Conservation (phyloP, 2,888 invertebrate genomes). For the Nymphalis c-album region DNA sequence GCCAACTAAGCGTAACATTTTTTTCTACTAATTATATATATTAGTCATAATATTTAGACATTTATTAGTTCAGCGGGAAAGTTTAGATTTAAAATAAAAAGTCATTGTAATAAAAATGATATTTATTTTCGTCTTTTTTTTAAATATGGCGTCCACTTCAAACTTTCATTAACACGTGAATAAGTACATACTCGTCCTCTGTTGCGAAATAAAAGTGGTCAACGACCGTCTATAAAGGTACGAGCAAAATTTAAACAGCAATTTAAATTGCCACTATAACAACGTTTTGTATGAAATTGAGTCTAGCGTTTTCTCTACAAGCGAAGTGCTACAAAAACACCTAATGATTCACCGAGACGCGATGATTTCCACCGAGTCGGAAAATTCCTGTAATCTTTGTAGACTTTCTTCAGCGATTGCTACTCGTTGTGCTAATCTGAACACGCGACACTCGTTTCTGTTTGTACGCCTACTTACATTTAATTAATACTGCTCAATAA, state of each 20-base stretch:
- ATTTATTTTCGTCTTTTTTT: too few species aligned
- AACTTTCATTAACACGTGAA: slow-evolving; percentile 16
- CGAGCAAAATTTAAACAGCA: slow-evolving; percentile 33
- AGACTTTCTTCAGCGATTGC: slow-evolving; percentile 72
- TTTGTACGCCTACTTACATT: slow-evolving; percentile 39
- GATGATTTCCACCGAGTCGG: slow-evolving; percentile 76
- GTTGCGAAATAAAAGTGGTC: slow-evolving; percentile 24
- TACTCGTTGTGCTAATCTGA: slow-evolving; percentile 51
- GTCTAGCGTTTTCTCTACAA: slow-evolving; percentile 61
- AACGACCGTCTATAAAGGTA: slow-evolving; percentile 25
- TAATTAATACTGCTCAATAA: slow-evolving; percentile 33
- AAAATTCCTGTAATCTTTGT: slow-evolving; percentile 77
- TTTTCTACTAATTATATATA: slow-evolving; percentile 28
- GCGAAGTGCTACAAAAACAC: slow-evolving; percentile 60
- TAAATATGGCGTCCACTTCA: slow-evolving; percentile 6
- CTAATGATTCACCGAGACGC: slow-evolving; percentile 73
- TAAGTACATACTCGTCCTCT: slow-evolving; percentile 13
- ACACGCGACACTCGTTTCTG: slow-evolving; percentile 58
- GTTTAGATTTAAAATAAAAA: not conserved
- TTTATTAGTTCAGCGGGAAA: not conserved
- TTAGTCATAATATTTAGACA: not conserved
- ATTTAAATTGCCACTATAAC: slow-evolving; percentile 35
- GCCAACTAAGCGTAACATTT: slow-evolving; percentile 35
- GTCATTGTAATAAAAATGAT: too few species aligned
- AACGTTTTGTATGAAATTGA: slow-evolving; percentile 38